phyloP scores from a whole-genome alignment of 2,888 invertebrate genomes.

The Synergus gifuensis region DNA sequence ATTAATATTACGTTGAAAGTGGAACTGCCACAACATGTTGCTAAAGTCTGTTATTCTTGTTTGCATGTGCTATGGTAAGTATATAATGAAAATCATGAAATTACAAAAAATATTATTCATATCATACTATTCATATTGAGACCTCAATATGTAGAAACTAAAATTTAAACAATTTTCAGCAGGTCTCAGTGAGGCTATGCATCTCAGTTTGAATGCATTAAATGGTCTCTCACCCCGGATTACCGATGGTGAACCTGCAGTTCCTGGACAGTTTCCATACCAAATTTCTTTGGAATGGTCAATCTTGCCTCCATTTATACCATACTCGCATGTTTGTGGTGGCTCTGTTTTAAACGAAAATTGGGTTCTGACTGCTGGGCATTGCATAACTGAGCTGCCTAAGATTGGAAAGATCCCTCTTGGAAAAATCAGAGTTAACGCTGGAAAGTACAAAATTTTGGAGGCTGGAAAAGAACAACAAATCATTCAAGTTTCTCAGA shows the following conservation, averaged over 20 bases:
- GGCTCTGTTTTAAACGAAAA: slow-evolving; percentile 51
- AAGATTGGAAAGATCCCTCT: slow-evolving; percentile 8
- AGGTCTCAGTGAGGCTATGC: background rate
- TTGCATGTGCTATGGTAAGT: background rate
- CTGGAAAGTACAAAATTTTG: slow-evolving; percentile 48
- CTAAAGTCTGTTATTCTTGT: slow-evolving; percentile 3
- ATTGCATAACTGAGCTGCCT: slow-evolving; percentile 52
- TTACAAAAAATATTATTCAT: background rate
- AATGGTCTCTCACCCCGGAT: slow-evolving; percentile 4
- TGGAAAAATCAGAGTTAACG: slow-evolving; percentile 51
- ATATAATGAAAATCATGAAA: background rate
- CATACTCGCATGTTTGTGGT: slow-evolving; percentile 50
- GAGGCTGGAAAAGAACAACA: slow-evolving; percentile 39
- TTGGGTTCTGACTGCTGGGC: slow-evolving; percentile 58
- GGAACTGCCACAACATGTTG: slow-evolving; percentile 5
- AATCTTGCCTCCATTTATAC: background rate
- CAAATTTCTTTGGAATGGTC: slow-evolving; percentile 51
- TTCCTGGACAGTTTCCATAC: slow-evolving; percentile 53
- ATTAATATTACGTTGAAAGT: background rate
- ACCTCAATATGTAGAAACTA: background rate
- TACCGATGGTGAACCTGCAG: slow-evolving; percentile 46
- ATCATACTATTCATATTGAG: too few species aligned
- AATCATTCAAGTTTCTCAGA: background rate
- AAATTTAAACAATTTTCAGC: background rate
- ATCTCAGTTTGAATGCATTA: background rate